These are phyloP conservation scores for Ylistrum balloti DNA, from an alignment of 1,140 invertebrate genomes.

Conservation along the genomic window DNA sequence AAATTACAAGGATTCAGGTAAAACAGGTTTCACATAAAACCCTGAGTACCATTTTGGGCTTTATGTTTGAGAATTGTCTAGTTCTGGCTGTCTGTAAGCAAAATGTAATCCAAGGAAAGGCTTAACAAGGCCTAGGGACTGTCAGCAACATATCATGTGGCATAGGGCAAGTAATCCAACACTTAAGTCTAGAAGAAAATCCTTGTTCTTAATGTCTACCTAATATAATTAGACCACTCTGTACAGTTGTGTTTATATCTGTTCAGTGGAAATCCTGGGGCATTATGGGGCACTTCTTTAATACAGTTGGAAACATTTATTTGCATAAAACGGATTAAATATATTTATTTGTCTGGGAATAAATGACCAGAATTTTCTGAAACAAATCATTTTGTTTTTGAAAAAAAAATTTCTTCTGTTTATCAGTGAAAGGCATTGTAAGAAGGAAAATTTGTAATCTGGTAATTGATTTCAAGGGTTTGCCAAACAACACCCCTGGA, in stretches of 20 bases:
- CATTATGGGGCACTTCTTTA: background rate
- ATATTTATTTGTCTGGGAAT: background rate
- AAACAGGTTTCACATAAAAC: too few relatives aligned
- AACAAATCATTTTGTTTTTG: background rate
- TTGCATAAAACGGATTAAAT: background rate
- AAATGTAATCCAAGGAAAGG: background rate
- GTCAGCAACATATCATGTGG: background rate
- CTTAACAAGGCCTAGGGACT: background rate
- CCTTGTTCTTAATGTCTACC: background rate
- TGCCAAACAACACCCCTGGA: background rate
- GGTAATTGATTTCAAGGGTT: slow-evolving; percentile 4
- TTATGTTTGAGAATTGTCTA: too few relatives aligned
- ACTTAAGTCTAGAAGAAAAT: background rate
- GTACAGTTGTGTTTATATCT: background rate
- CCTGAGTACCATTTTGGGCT: too few relatives aligned
- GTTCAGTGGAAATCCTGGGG: background rate
- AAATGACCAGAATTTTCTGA: background rate
- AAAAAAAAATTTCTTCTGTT: too few relatives aligned
- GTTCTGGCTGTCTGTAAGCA: too few relatives aligned
- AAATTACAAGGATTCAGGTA: too few relatives aligned
- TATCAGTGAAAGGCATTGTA: background rate
- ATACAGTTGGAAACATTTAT: background rate
- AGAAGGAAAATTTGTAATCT: background rate
- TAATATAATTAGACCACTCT: background rate
- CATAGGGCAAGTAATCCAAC: background rate